Conservation (phyloP, 2,797 vertebrate species). For the Phalloptychus januarius region DNA sequence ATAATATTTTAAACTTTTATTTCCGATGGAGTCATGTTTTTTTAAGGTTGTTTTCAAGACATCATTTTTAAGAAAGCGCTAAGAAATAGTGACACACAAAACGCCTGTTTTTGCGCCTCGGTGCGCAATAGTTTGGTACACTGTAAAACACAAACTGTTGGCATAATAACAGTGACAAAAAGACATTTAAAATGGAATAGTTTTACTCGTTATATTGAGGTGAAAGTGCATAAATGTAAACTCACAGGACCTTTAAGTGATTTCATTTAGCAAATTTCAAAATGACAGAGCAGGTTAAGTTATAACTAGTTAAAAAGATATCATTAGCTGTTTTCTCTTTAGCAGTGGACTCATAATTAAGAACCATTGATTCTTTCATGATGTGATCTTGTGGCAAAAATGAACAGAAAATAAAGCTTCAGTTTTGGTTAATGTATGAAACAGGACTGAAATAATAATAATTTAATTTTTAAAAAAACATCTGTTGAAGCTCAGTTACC, state of each 20-base stretch:
- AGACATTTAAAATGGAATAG: not conserved
- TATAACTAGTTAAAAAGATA: not conserved
- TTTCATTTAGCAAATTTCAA: not conserved
- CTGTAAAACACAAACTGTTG: not conserved
- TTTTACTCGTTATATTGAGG: not conserved
- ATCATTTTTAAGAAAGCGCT: not conserved
- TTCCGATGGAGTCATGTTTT: not conserved
- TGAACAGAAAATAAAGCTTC: not conserved
- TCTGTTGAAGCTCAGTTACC: not conserved
- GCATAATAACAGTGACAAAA: not conserved
- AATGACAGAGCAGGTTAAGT: not conserved
- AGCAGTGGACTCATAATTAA: not conserved
- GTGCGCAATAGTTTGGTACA: not conserved
- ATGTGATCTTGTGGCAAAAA: not conserved
- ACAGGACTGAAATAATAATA: not conserved
- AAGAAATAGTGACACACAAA: not conserved
- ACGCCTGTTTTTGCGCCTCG: not conserved
- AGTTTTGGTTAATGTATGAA: not conserved
- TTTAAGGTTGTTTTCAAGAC: not conserved
- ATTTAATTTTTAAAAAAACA: too few species aligned
- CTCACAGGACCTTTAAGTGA: not conserved
- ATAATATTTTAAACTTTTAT: conserved; percentile 26
- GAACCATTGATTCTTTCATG: not conserved
- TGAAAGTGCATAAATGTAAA: not conserved
- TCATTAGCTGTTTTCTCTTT: not conserved